Evolutionary conservation across 1,140 invertebrate species (phyloP), one percentile per base, ranked within the genome.

Genomic region (Cydia pomonella): DNA sequence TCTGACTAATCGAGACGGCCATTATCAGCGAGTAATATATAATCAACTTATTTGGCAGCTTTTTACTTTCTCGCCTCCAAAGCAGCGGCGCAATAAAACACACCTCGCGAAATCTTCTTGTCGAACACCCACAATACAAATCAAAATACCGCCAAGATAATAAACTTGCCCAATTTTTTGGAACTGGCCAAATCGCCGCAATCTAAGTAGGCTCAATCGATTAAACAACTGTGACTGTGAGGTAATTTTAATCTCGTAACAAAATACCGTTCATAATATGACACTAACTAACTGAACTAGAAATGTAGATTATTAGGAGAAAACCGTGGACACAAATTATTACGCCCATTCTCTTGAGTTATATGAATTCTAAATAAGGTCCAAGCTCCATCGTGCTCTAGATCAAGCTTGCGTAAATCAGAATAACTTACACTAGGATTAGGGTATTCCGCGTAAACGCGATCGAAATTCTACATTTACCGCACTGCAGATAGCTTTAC

Each of bases 311-410:
- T 63, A 29, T 29, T 29, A 29, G 16, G 64, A 69, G 64, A 69
- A 69, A 69, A 69, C 63, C 16, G 63, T 66, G 23, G 27, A 66
- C 64, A 69, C 64, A 69, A 69, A 69, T 69, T 69, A 69, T 6
- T 12, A 69, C 29, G 64, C 64, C 64, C 41, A 69, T 69, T 69
- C 64, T 38, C 29, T 69, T 69, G 64, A 69, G 23, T 69, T 33
- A 69, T n/a, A 66, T 41, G 29, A 33, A 69, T 69, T 69, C n/a
- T 33, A 69, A 69, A 69, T 69, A 38, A 69, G 64, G 29, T 69
- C 16, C 41, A 6, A 41, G 13, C 64, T 38, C 23, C 9, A 38
- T 69, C 64, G 27, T 41, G 64, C 41, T 33, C 64, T 38, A 33
- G 25, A 64, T 64, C 63, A 23, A 25, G 64, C 27, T 69, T 69